A percentile compares a stretch with the other conserved stretches of the same genome.
Evolutionary conservation across 1,140 invertebrate genomes (phyloP).

Genomic region (Drosophila kepulauana): DNA sequence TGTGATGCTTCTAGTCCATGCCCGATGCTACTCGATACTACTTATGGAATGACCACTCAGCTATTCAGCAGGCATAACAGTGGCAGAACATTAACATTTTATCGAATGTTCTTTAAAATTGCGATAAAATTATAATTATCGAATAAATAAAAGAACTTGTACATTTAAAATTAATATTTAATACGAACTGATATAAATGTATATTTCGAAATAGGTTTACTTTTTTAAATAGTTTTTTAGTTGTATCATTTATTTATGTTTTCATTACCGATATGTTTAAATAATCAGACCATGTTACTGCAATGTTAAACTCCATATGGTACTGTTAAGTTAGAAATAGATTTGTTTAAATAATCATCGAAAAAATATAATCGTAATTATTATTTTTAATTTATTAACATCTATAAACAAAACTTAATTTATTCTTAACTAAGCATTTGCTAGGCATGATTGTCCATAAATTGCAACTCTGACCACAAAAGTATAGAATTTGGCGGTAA

Average conservation of each 20-base stretch:
- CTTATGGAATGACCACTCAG: constrained; percentile 27
- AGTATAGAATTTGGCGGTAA: constrained; percentile 94
- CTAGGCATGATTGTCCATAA: constrained; percentile 92
- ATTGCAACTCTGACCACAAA: constrained; percentile 93
- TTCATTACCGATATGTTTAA: no score
- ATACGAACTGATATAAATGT: no score
- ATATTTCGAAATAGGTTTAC: no score
- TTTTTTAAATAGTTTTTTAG: no score
- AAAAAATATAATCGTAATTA: not conserved
- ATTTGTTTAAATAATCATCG: no score
- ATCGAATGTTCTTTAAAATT: constrained; percentile 5
- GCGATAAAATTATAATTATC: not conserved
- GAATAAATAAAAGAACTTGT: not conserved
- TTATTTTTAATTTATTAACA: not conserved
- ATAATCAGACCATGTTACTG: no score
- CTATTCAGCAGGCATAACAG: constrained; percentile 35
- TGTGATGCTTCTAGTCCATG: constrained; percentile 38
- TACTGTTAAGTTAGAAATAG: no score
- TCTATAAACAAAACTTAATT: not conserved
- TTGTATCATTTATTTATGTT: no score
- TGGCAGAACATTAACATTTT: constrained; percentile 9
- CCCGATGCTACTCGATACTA: constrained; percentile 54
- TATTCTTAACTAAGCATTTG: not conserved
- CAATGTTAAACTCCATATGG: no score
- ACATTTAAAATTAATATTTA: no score